Conservation (phyloP, 2,888 invertebrate genomes). For the Tenodera sinensis region DNA sequence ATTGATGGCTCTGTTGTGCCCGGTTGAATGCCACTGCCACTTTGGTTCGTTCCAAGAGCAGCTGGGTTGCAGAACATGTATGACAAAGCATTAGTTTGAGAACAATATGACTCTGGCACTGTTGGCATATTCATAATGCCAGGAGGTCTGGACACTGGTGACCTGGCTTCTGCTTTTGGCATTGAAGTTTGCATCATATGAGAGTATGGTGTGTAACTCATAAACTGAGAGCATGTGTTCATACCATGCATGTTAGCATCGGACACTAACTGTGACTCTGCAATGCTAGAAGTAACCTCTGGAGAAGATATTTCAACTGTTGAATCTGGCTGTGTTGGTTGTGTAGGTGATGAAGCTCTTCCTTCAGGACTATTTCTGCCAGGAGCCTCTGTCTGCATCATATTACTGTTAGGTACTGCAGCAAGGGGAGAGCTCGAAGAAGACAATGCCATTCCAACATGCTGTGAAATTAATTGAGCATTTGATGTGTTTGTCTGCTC, state of each 20-base stretch:
- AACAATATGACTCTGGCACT: background rate
- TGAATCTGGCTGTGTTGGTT: constrained; percentile 7
- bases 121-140: background rate
- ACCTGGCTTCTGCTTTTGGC: background rate
- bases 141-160: background rate
- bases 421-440: background rate
- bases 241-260: background rate
- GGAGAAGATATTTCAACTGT: constrained; percentile 13
- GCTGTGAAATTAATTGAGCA: background rate
- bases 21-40: background rate
- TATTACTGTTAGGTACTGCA: background rate
- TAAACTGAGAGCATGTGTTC: background rate
- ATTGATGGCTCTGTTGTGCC: background rate
- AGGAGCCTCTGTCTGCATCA: background rate
- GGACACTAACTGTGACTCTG: background rate
- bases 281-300: background rate
- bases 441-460: background rate
- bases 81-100: background rate
- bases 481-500: background rate
- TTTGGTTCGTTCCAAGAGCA: background rate
- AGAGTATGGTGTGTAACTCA: background rate
- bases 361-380: background rate
- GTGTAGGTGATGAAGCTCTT: background rate
- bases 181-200: background rate
- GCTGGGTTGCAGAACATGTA: background rate